Conservation (phyloP, 2,113 vertebrate species). For the western clawed frog (Xenopus tropicalis) region UCB_Xtro_10.0 CM004452.2:43072501-43073000, state of each 20-base stretch:
- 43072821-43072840: constrained; percentile 83
- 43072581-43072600: neutral
- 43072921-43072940: constrained; percentile 89
- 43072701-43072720: constrained; percentile 86
- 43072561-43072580: constrained; percentile 78
- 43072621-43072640: no score
- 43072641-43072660: neutral
- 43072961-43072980: constrained; percentile 75
- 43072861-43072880: constrained; percentile 73
- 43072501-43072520: constrained; percentile 90
- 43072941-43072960: constrained; percentile 90
- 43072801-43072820: constrained; percentile 86
- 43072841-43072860: constrained; percentile 90
- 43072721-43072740: constrained; percentile 86
- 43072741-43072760: constrained; percentile 90
- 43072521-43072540: constrained; percentile 82
- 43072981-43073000: constrained; percentile 88
- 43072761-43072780: constrained; percentile 84
- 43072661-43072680: constrained; percentile 84
- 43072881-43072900: constrained; percentile 85
- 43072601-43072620: neutral
- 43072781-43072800: constrained; percentile 78
- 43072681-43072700: constrained; percentile 86
- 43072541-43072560: constrained; percentile 87
- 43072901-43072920: constrained; percentile 83